Base-by-base conservation (phyloP, 2,797 vertebrate genomes). In the Sebastes reedi region DNA sequence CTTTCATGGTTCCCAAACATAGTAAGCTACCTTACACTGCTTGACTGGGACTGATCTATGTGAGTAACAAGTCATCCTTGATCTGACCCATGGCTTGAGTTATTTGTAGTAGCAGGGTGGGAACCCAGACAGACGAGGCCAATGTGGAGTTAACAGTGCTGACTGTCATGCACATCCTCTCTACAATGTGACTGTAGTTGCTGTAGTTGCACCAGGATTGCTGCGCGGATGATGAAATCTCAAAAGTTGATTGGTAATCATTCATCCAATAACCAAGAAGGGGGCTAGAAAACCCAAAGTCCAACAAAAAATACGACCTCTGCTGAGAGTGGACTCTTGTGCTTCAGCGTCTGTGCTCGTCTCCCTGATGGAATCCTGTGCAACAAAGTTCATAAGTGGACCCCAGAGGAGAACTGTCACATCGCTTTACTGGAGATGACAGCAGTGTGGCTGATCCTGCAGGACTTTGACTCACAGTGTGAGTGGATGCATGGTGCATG, bases 161-260 rank as follows among this genome's bases (percentile, higher is more conserved):
- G 36, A 67, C 54, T 72, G 29, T 29, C 14, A 65, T 78, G 32
- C 56, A 52, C 50, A 27, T 12, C 25, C 34, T 67, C n/a, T 61
- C n/a, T 61, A 36, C 69, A 69, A 18, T 70, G 50, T 72, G 66
- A 69, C 61, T 73, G 52, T 10, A 27, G 62, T 46, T 46, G 42
- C 68, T 54, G 67, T 36, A 70, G 87, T 83, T 88, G 75, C 75
- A 78, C 55, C 27, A 30, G 32, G 42, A 79, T 86, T 85, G 84
- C 88, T 75, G 55, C 56, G 77, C 42, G 32, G 62, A 73, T 90
- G 78, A 85, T 75, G 82, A 83, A 87, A 90, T 85, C 39, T 9
- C 62, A 81, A 72, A 85, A 60, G 64, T 60, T 34, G 66, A 83
- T 70, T 72, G 64, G 83, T 80, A 81, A 87, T 85, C 56, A 75